These are phyloP conservation scores for Poeciliopsis gracilis DNA, from an alignment of 2,797 vertebrate genomes.

Conservation along the genomic window DNA sequence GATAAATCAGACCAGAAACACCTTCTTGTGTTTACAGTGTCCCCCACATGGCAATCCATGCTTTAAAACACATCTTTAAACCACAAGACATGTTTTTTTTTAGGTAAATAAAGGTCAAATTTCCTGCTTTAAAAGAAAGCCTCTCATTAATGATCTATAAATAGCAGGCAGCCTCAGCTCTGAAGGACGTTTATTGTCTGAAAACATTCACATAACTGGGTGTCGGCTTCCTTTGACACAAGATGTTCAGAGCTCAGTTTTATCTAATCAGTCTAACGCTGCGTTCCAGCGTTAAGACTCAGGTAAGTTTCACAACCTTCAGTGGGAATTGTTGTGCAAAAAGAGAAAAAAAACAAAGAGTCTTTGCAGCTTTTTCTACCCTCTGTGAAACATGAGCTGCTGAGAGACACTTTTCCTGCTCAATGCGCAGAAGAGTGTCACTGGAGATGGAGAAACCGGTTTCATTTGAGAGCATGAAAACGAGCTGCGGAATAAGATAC, in stretches of 20 bases:
- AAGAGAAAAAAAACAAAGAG: constrained; percentile 25
- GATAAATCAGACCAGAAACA: not conserved
- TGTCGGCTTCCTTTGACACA: constrained; percentile 26
- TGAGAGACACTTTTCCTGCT: constrained; percentile 11
- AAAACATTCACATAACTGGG: constrained; percentile 38
- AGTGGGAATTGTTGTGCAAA: not conserved
- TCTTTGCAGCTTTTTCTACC: constrained; percentile 23
- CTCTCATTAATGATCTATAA: not conserved
- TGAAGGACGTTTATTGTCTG: constrained; percentile 23
- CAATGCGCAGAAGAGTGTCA: constrained; percentile 19
- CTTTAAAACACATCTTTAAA: not conserved
- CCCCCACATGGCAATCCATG: not conserved
- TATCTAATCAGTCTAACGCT: not conserved
- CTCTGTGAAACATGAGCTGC: constrained; percentile 45
- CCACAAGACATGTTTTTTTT: not conserved
- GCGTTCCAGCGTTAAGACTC: not conserved
- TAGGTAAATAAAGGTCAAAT: not conserved
- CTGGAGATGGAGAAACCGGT: constrained; percentile 21
- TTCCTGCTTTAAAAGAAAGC: not conserved
- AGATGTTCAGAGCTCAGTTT: constrained; percentile 25
- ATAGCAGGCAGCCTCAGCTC: constrained; percentile 1
- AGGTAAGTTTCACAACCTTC: not conserved
- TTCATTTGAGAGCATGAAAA: constrained; percentile 24
- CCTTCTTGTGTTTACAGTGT: not conserved
- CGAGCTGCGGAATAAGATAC: constrained; percentile 7